A percentile compares a stretch with the other conserved stretches of the same genome.
Conservation (phyloP, 35 echinoderm and acorn worm species). For the Heliocidaris tuberculata region DNA sequence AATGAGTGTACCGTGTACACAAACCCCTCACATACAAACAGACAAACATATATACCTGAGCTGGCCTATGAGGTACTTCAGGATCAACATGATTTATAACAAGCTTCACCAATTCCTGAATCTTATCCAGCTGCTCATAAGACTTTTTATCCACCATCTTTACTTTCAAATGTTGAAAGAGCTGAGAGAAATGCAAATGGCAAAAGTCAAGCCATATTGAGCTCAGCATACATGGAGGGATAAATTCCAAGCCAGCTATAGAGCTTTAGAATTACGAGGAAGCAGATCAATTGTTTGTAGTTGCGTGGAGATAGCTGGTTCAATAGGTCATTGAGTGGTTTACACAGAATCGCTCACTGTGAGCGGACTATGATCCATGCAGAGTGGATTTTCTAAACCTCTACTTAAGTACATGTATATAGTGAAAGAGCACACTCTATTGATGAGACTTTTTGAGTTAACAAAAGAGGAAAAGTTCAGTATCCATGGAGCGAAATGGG, state of each 20-base stretch:
- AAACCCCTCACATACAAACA: background rate
- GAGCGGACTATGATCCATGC: background rate
- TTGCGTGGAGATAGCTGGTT: slow-evolving; percentile 25
- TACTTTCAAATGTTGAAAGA: background rate
- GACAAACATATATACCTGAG: slow-evolving; percentile 65
- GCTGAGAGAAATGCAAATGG: background rate
- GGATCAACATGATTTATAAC: slow-evolving; percentile 90
- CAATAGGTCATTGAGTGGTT: slow-evolving; percentile 35
- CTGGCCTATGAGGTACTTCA: slow-evolving; percentile 69
- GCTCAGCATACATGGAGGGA: background rate
- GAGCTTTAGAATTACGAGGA: background rate
- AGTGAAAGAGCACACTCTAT: slow-evolving; percentile 5
- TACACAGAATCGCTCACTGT: background rate
- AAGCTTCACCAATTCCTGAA: slow-evolving; percentile 87
- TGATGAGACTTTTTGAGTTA: background rate
- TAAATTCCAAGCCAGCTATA: background rate
- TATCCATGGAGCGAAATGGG: background rate
- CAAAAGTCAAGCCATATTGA: background rate
- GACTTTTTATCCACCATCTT: slow-evolving; percentile 70
- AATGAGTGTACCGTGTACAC: slow-evolving; percentile 6
- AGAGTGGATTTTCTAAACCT: background rate
- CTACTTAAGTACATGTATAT: too few relatives aligned
- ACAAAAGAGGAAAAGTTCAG: background rate
- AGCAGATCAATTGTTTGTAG: background rate
- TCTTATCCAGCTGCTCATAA: slow-evolving; percentile 76